Evolutionary conservation across 2,113 vertebrate genomes (phyloP), one percentile per base, ranked within the genome.

Genomic region (Turnix velox): DNA sequence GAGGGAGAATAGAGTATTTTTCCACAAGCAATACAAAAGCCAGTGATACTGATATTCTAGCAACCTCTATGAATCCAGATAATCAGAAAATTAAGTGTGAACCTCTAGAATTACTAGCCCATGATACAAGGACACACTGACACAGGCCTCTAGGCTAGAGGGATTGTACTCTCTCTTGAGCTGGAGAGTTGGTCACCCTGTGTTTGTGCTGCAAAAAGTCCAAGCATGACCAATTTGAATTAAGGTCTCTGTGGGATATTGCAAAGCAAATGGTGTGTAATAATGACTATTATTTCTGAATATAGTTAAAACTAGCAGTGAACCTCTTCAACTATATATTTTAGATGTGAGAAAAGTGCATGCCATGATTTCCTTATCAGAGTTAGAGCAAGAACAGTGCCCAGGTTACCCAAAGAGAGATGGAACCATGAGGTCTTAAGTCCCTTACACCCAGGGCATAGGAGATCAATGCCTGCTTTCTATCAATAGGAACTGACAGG

Each of bases 81-180:
- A 24, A 28, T 48, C n/a, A 69, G 25, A 61, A 74, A 49, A 78
- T 23, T 6, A 52, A 63, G 7, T 22, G 40, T 85, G 62, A 46
- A 30, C 24, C 52, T 81, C 51, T 71, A 78, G 45, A 14, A 63
- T 22, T 24, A 63, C 9, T 3, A 8, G 49, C 10, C 46, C 24
- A n/a, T 51, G 59, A 81, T 55, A 46, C 12, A 15, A 63, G 61
- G 43, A 67, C 31, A 31, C 30, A 18, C 31, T 51, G 71, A 55
- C 88, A 55, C 24, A 17, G 12, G 9, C 14, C 40, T 49, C 27
- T 43, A 46, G 37, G n/a, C 33, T 33, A 31, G 24, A 33, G 3
- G 0, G n/a, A n/a, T n/a, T n/a, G 8, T 2, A 59, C 10, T 5
- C 17, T 33, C 13, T 43, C 59, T 30, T 8, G 0, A 28, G 35